Evolutionary conservation across 1,140 invertebrate species (phyloP).

Genomic region (Tetramorium simillimum): DNA sequence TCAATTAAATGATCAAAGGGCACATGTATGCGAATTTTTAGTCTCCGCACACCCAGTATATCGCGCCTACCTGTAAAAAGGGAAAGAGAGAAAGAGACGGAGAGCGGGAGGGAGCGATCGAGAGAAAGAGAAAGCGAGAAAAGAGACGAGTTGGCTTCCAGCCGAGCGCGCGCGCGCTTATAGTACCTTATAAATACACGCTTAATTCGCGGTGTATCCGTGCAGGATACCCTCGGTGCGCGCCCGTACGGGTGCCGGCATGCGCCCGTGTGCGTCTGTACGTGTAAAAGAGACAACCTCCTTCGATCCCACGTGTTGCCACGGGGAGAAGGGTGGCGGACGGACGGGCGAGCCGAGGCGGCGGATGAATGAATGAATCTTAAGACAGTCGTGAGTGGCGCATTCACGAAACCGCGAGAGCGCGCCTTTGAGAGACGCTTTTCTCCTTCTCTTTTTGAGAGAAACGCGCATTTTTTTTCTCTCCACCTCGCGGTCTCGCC

Average conservation of each 20-base stretch:
- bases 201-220: conserved; percentile 36
- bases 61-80: conserved; percentile 46
- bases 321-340: conserved; percentile 51
- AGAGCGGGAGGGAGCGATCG: background rate
- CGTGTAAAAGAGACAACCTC: conserved; percentile 59
- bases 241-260: background rate
- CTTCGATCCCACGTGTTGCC: conserved; percentile 53
- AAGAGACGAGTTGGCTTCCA: conserved; percentile 49
- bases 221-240: conserved; percentile 32
- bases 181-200: conserved; percentile 46
- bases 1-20: background rate
- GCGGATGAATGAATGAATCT: conserved; percentile 85
- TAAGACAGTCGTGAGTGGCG: conserved; percentile 81
- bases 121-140: conserved; percentile 60
- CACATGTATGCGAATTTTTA: background rate
- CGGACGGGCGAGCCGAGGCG: conserved; percentile 69
- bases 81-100: conserved; percentile 25
- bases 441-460: too few relatives aligned
- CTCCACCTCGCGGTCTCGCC: background rate
- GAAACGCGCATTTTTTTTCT: too few relatives aligned
- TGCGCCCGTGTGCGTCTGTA: background rate
- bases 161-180: conserved; percentile 24
- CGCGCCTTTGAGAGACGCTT: conserved; percentile 56
- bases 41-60: conserved; percentile 11
- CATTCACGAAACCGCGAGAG: conserved; percentile 78